A percentile compares a stretch with the other conserved stretches of the same genome.
Evolutionary conservation across 2,888 invertebrate genomes (phyloP).

Genomic region (Eurytoma californica): DNA sequence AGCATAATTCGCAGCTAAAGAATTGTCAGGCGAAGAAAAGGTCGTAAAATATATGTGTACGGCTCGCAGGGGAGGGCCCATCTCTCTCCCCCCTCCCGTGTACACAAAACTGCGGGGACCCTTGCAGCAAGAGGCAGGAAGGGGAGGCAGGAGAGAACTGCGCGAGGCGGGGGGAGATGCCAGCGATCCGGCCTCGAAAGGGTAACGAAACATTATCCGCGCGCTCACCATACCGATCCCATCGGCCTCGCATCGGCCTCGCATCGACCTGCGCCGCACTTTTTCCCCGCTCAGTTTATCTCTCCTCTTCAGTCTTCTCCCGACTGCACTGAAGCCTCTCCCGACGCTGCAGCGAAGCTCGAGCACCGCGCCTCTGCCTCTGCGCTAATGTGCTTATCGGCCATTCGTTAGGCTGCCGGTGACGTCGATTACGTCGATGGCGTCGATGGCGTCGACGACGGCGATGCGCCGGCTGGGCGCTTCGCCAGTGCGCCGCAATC

Average conservation of each 20-base stretch:
- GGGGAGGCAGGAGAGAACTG: neutral
- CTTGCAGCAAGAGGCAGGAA: neutral
- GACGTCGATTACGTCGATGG: too few relatives aligned
- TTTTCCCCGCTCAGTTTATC: constrained; percentile 22
- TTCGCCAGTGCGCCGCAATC: too few relatives aligned
- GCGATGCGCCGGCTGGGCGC: too few relatives aligned
- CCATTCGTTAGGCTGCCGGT: neutral
- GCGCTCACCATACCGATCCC: constrained; percentile 55
- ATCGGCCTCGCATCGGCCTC: constrained; percentile 1
- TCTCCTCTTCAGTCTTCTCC: neutral
- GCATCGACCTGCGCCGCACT: constrained; percentile 35
- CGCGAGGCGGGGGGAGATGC: neutral
- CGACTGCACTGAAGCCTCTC: too few relatives aligned
- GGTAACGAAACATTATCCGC: constrained; percentile 55
- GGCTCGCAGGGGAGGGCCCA: constrained; percentile 31
- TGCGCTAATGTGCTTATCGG: constrained; percentile 31
- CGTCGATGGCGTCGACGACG: too few relatives aligned
- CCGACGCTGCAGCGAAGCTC: too few relatives aligned
- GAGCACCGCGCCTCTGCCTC: constrained; percentile 23
- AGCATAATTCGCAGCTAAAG: constrained; percentile 54
- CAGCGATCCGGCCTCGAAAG: constrained; percentile 15
- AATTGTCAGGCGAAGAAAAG: constrained; percentile 55
- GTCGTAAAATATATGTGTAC: constrained; percentile 49
- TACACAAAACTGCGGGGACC: constrained; percentile 20
- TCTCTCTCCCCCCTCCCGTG: constrained; percentile 1